Conservation (phyloP, 2,797 vertebrate genomes). For the Tympanoctomys barrerae region DNA sequence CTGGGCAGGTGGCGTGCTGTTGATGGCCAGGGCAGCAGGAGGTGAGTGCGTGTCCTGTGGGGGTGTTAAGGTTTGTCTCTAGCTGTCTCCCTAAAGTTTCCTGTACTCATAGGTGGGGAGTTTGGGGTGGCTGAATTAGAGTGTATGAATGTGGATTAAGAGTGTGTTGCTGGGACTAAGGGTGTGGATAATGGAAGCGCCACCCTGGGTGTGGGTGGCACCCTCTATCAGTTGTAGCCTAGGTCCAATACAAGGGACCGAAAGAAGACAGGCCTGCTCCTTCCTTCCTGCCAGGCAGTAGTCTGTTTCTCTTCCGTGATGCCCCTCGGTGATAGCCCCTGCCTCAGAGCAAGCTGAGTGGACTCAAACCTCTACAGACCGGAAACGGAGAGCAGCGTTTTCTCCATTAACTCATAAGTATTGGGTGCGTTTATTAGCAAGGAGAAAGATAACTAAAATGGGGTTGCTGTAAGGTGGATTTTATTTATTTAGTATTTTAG, state of each 20-base stretch:
- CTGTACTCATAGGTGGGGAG: neutral
- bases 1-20: neutral
- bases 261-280: neutral
- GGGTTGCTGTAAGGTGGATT: neutral
- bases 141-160: neutral
- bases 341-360: neutral
- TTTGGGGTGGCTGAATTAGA: neutral
- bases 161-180: neutral
- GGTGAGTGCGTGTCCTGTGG: rapidly evolving
- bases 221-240: neutral
- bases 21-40: neutral
- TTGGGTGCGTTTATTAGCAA: neutral
- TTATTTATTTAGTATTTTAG: no score
- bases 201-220: neutral
- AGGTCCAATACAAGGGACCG: neutral
- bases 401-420: neutral
- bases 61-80: neutral
- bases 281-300: neutral
- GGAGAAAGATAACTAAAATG: neutral
- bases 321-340: neutral
- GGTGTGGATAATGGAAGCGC: neutral
- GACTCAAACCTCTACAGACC: neutral
- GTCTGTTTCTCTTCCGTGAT: neutral
- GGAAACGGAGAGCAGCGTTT: neutral
- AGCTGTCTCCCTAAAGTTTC: neutral